Evolutionary conservation across 2,797 vertebrate species (phyloP).

Genomic region (Etheostoma perlongum): DNA sequence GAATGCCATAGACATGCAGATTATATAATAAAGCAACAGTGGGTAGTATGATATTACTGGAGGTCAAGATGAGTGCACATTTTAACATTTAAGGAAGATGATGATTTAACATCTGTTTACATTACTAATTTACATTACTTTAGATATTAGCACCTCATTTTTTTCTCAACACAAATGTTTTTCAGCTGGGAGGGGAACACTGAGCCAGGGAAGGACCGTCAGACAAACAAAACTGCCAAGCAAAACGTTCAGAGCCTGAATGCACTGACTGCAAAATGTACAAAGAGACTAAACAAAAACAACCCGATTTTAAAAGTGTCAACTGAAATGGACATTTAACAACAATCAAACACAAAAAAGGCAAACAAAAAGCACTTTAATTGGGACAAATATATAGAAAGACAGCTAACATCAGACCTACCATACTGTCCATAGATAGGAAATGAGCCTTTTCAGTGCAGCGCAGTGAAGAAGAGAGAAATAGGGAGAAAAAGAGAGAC

Average conservation of each 20-base stretch:
- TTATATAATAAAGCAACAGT: background rate
- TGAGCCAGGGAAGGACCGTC: background rate
- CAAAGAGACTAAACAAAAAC: slow-evolving; percentile 1
- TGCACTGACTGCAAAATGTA: slow-evolving; percentile 5
- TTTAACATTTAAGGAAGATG: background rate
- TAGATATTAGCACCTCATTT: background rate
- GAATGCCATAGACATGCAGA: background rate
- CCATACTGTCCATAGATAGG: slow-evolving; percentile 88
- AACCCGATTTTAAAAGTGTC: background rate
- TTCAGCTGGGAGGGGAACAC: background rate
- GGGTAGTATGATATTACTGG: background rate
- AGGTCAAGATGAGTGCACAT: slow-evolving; percentile 3
- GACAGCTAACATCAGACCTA: slow-evolving; percentile 75
- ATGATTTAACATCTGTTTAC: background rate
- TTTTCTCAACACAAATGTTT: background rate
- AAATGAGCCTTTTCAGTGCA: slow-evolving; percentile 85
- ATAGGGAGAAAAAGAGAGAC: slow-evolving; percentile 25
- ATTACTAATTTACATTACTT: background rate
- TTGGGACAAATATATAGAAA: slow-evolving; percentile 7
- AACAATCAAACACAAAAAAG: slow-evolving; percentile 18
- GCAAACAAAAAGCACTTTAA: slow-evolving; percentile 18
- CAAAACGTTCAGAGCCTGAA: slow-evolving; percentile 7
- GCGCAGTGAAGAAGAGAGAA: slow-evolving; percentile 57
- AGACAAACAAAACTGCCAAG: slow-evolving; percentile 17
- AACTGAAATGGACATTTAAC: slow-evolving; percentile 20